These are phyloP conservation scores for Drosophila albomicans DNA, from an alignment of 1,140 invertebrate genomes.

Conservation along the genomic window DNA sequence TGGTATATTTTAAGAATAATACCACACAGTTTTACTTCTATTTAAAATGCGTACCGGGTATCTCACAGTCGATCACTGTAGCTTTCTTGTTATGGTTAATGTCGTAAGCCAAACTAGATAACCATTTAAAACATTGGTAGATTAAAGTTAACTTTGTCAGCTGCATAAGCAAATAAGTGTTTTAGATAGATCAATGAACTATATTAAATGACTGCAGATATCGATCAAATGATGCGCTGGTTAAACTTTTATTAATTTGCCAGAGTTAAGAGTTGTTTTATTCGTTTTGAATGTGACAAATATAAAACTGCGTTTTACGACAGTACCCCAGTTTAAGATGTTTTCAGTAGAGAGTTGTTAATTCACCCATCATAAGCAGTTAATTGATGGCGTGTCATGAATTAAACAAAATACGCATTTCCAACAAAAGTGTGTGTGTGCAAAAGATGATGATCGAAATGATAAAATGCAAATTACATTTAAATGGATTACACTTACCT, in stretches of 20 bases:
- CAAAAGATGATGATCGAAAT: conserved; percentile 27
- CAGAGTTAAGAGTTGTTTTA: conserved; percentile 1
- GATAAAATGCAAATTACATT: conserved; percentile 46
- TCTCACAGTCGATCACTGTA: no score
- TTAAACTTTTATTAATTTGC: conserved; percentile 8
- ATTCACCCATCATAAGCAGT: conserved; percentile 24
- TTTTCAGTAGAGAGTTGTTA: conserved; percentile 18
- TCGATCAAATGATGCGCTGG: not conserved
- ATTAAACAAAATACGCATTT: conserved; percentile 48
- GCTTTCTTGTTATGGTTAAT: conserved; percentile 35
- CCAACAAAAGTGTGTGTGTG: conserved; percentile 23
- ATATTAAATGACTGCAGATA: not conserved
- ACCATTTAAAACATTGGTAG: conserved; percentile 52
- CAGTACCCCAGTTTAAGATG: conserved; percentile 12
- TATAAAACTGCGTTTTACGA: conserved; percentile 1
- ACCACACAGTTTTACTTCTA: no score
- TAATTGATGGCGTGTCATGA: conserved; percentile 47
- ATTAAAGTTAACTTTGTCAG: conserved; percentile 12
- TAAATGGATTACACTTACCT: conserved; percentile 68
- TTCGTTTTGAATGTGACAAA: not conserved
- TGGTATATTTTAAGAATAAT: no score
- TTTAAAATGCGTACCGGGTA: no score
- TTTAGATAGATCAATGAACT: conserved; percentile 37
- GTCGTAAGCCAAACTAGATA: conserved; percentile 22
- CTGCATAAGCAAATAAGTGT: conserved; percentile 35